Evolutionary conservation across 2,888 invertebrate species (phyloP), one percentile per base, ranked within the genome.

Genomic region (Dromius quadrimaculatus): DNA sequence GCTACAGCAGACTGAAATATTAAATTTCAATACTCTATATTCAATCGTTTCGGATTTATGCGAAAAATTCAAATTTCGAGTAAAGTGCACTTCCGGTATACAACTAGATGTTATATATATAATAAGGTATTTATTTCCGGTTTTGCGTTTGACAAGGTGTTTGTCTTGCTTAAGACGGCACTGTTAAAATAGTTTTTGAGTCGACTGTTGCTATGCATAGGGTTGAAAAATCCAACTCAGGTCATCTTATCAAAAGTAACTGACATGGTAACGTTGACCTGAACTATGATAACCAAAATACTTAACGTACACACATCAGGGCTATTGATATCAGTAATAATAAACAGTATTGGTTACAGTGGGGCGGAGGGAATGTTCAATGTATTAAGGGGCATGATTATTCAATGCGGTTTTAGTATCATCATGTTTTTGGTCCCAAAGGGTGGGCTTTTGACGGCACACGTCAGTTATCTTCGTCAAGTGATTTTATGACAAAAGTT

Each of bases 401-500:
- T 36, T 38, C n/a, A 17, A 28, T n/a, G 8, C 13, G 54, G 17
- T 38, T 38, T 59, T 59, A 68, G 68, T 68, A 11, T 59, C 68
- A 68, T 45, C 32, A 68, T 68, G 68, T 23, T 43, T 43, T 32
- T 59, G 68, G 32, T 59, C 50, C 43, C 43, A 22, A 15, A 17
- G 9, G 19, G 11, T 15, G 23, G 47, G 15, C 19, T 43, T 19
- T 13, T 28, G 43, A 41, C 66, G 28, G 41, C 59, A 28, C 45
- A 45, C 41, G 59, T 68, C 59, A 43, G 17, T 59, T 68, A 59
- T 23, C 43, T 68, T 20, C 36, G 43, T 54, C 68, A 68, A 68
- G 68, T 68, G 45, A 68, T 68, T 59, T 68, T 68, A 68, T 68
- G 68, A 68, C 68, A 50, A 68, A 68, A 41, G 59, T 32, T 41